Evolutionary conservation across 2,113 vertebrate genomes (phyloP).

Genomic region (Columba janthina): DNA sequence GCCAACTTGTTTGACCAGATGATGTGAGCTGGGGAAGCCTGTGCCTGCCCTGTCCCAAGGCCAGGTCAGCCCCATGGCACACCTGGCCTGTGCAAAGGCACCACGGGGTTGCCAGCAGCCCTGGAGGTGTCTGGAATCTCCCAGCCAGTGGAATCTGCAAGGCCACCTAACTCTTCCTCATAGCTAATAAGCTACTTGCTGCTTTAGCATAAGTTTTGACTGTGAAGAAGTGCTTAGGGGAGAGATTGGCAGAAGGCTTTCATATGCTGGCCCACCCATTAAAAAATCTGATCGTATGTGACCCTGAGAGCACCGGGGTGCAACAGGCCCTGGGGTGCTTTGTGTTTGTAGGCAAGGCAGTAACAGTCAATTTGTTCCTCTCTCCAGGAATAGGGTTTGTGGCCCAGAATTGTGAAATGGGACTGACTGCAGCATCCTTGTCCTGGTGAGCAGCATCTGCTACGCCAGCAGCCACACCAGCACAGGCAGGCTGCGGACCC

Average conservation of each 20-base stretch:
- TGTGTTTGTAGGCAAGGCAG: background rate
- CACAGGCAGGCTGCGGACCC: background rate
- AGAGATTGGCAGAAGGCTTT: background rate
- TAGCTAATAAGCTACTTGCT: background rate
- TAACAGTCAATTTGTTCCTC: background rate
- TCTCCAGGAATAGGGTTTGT: background rate
- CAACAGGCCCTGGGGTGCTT: background rate
- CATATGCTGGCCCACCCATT: background rate
- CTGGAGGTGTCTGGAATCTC: background rate
- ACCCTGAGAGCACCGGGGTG: background rate
- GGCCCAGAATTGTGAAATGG: background rate
- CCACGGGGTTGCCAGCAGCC: background rate
- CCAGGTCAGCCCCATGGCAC: background rate
- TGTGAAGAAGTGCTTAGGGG: background rate
- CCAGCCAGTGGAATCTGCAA: background rate
- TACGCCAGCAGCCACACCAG: too few relatives aligned
- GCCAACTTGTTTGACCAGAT: background rate
- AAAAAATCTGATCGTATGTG: background rate
- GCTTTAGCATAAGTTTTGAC: background rate
- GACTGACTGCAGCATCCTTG: background rate
- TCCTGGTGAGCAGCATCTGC: background rate
- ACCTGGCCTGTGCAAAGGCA: background rate
- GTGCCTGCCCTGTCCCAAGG: background rate
- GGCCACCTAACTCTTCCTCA: background rate
- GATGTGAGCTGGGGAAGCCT: accelerated